Conservation (phyloP, 1,140 invertebrate species). For the Drosophila nebulosa region DNA sequence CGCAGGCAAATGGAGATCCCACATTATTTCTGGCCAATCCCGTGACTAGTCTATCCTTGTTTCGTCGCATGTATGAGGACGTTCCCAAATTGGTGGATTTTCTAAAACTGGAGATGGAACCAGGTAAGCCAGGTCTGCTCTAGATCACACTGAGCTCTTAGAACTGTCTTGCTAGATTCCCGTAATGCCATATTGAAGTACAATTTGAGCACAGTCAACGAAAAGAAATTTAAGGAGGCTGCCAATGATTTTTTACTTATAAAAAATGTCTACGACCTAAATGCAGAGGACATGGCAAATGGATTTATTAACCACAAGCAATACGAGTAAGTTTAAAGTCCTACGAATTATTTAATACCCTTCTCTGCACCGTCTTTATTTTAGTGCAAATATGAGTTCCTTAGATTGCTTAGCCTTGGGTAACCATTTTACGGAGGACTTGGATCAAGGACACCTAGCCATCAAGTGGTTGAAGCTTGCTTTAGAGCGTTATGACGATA, state of each 20-base stretch:
- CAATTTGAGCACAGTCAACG: constrained; percentile 1
- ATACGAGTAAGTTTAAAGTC: constrained; percentile 27
- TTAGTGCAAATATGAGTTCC: constrained; percentile 26
- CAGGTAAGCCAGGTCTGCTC: constrained; percentile 1
- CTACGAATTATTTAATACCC: accelerated
- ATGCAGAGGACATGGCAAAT: constrained; percentile 30
- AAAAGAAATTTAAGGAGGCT: constrained; percentile 13
- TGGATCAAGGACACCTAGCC: neutral
- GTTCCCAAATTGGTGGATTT: constrained; percentile 1
- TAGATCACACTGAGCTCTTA: neutral
- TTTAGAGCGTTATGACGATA: constrained; percentile 18
- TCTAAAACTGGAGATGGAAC: neutral
- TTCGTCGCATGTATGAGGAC: constrained; percentile 50
- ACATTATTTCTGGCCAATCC: constrained; percentile 36
- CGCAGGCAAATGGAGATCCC: neutral
- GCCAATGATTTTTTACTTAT: constrained; percentile 10
- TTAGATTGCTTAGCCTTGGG: constrained; percentile 39
- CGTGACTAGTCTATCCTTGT: constrained; percentile 32
- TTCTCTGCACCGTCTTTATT: neutral
- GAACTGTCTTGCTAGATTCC: neutral
- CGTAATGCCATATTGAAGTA: constrained; percentile 15
- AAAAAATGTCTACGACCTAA: constrained; percentile 10
- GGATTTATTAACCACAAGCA: constrained; percentile 18
- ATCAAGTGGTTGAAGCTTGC: constrained; percentile 32
- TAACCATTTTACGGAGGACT: neutral